Evolutionary conservation across 1,140 invertebrate species (phyloP).

Genomic region (Drosophila tsacasi): DNA sequence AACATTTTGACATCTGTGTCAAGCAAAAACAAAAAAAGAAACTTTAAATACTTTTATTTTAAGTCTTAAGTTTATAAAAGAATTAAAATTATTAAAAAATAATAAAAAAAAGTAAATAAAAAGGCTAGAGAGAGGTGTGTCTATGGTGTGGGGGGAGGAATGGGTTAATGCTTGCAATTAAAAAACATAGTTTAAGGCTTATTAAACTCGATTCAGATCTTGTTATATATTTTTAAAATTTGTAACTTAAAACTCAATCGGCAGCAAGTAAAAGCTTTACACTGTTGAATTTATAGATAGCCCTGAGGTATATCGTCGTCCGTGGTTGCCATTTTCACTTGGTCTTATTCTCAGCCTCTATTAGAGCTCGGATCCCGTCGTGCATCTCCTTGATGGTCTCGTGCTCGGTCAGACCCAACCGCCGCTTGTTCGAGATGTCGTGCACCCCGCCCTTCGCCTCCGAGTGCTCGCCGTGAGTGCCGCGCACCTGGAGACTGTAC

Average conservation of each 20-base stretch:
- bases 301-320: not conserved
- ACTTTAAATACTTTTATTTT: slow-evolving; percentile 85
- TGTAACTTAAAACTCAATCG: not conserved
- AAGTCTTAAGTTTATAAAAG: slow-evolving; percentile 85
- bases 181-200: not conserved
- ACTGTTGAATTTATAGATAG: not conserved
- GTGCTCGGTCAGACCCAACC: slow-evolving; percentile 94
- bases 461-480: slow-evolving; percentile 96
- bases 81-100: slow-evolving; percentile 84
- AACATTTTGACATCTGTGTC: slow-evolving; percentile 84
- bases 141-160: not conserved
- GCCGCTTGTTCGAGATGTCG: slow-evolving; percentile 95
- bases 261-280: not conserved
- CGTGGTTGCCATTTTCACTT: not conserved
- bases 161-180: no score
- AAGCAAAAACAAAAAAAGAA: slow-evolving; percentile 75
- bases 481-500: slow-evolving; percentile 96
- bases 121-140: slow-evolving; percentile 1
- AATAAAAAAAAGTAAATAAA: slow-evolving; percentile 71
- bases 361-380: slow-evolving; percentile 93
- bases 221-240: not conserved
- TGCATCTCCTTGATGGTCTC: slow-evolving; percentile 95
- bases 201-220: not conserved
- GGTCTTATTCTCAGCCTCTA: slow-evolving; percentile 89
- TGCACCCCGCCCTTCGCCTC: slow-evolving; percentile 96